Evolutionary conservation across 1,140 invertebrate genomes (phyloP).

Genomic region (Drepana arcuata): DNA sequence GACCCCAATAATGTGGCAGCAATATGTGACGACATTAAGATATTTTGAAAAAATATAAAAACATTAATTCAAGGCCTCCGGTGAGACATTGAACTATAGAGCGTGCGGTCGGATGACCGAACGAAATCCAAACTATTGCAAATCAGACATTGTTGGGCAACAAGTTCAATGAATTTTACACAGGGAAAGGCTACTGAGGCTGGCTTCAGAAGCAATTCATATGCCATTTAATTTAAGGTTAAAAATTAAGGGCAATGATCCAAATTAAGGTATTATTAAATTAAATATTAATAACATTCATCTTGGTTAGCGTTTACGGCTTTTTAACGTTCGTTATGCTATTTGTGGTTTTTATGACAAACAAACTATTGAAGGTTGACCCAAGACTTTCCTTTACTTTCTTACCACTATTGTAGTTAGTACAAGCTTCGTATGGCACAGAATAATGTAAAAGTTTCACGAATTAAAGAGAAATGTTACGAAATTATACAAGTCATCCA

Average conservation of each 20-base stretch:
- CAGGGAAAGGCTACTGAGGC: slow-evolving; percentile 14
- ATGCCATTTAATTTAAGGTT: no score
- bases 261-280: no score
- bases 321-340: slow-evolving; percentile 3
- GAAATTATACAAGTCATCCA: no score
- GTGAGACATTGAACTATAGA: slow-evolving; percentile 30
- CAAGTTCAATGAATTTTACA: slow-evolving; percentile 17
- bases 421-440: no score
- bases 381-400: slow-evolving; percentile 12
- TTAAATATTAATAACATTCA: background rate
- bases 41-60: slow-evolving; percentile 8
- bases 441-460: no score
- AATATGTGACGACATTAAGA: slow-evolving; percentile 12
- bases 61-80: slow-evolving; percentile 20
- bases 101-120: slow-evolving; percentile 23
- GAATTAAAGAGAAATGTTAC: no score
- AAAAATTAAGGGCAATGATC: no score
- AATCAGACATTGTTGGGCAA: slow-evolving; percentile 20
- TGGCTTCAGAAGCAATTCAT: no score
- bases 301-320: background rate
- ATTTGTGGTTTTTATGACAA: slow-evolving; percentile 9
- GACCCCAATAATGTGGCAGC: no score
- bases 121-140: slow-evolving; percentile 24
- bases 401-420: no score
- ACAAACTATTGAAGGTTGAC: slow-evolving; percentile 7